Conservation (phyloP, 2,113 vertebrate species). For the Vidua macroura region DNA sequence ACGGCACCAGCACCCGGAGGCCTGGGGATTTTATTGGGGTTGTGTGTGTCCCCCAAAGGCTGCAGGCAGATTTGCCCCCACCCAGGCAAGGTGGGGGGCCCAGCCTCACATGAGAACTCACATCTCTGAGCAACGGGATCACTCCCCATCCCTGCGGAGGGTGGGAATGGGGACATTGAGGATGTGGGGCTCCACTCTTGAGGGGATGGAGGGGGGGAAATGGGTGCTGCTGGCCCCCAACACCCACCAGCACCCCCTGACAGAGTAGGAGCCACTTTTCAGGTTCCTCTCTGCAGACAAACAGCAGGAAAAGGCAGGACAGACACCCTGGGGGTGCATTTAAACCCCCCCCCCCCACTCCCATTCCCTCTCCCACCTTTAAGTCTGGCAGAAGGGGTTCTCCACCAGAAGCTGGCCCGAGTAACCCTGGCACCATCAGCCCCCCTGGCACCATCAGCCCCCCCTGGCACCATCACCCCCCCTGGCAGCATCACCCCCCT, state of each 20-base stretch:
- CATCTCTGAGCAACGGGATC: rapidly evolving
- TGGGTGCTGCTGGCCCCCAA: not conserved
- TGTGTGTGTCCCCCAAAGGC: not conserved
- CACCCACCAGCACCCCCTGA: not conserved
- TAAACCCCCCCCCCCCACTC: not conserved
- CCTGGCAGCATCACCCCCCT: not conserved
- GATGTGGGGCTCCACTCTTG: not conserved
- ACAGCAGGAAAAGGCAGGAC: not conserved
- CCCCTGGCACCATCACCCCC: not conserved
- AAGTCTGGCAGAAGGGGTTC: not conserved
- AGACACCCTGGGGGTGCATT: not conserved
- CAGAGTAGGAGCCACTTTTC: not conserved
- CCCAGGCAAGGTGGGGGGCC: not conserved
- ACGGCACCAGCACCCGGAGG: not conserved
- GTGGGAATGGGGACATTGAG: rapidly evolving
- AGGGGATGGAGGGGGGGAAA: not conserved
- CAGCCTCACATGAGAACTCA: not conserved
- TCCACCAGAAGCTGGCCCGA: not conserved
- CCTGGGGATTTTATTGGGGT: not conserved
- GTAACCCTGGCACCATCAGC: not conserved
- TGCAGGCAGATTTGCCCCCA: not conserved
- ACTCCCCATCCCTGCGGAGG: rapidly evolving
- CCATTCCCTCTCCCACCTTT: not conserved
- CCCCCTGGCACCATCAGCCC: not conserved
- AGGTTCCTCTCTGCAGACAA: not conserved